Conservation (phyloP, 2,113 vertebrate genomes). For the Piaya cayana region DNA sequence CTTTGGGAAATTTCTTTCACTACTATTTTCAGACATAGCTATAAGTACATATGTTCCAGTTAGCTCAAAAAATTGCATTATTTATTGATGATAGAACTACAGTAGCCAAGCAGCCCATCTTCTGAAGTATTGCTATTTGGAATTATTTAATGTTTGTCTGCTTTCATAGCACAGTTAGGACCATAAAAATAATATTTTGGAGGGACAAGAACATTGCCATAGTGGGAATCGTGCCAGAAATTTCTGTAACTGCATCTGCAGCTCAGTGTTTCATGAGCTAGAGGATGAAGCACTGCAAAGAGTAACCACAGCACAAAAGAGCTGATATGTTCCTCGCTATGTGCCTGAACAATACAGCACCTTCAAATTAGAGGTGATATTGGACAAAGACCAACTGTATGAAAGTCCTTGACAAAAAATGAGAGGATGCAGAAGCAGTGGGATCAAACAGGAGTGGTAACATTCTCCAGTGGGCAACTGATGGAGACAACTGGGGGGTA, state of each 20-base stretch:
- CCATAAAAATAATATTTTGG: background rate
- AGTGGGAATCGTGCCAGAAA: rapidly evolving
- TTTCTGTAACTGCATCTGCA: background rate
- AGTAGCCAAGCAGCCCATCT: background rate
- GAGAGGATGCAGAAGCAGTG: rapidly evolving
- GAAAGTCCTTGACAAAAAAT: background rate
- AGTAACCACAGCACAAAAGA: background rate
- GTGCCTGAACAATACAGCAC: background rate
- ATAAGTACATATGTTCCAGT: background rate
- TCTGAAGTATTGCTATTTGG: background rate
- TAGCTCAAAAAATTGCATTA: background rate
- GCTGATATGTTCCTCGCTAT: background rate
- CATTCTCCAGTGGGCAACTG: rapidly evolving
- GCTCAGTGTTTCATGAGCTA: background rate
- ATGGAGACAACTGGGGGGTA: background rate
- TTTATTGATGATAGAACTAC: background rate
- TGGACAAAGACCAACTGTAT: background rate
- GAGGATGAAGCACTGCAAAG: background rate
- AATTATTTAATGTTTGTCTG: background rate
- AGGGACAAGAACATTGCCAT: background rate
- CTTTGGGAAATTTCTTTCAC: background rate
- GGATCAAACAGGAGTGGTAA: background rate
- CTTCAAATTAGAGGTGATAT: background rate
- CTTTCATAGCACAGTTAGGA: background rate
- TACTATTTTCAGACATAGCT: background rate